These are phyloP conservation scores for Hassar affinis DNA, from an alignment of 2,113 vertebrate species.

Conservation along the genomic window DNA sequence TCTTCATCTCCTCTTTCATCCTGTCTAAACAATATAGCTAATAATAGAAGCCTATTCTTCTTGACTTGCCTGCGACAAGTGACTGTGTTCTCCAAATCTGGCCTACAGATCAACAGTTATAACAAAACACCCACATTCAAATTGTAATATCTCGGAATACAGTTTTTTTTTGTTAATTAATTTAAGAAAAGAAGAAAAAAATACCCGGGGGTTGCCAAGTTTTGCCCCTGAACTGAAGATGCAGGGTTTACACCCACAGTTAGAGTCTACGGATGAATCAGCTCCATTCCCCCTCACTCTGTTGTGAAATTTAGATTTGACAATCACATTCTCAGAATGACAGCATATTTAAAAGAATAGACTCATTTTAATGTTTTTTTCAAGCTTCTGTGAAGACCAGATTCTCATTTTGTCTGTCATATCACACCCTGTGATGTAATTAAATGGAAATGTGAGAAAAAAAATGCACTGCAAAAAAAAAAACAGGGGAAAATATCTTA, in stretches of 20 bases:
- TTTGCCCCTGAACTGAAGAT: background rate
- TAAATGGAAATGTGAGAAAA: constrained; percentile 8
- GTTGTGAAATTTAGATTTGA: constrained; percentile 10
- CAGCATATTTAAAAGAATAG: constrained; percentile 18
- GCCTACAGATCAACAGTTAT: background rate
- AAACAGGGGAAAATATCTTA: background rate
- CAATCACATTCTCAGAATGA: constrained; percentile 35
- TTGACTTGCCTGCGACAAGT: background rate
- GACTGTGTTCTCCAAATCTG: background rate
- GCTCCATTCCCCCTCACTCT: background rate
- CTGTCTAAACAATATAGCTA: background rate
- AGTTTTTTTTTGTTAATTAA: background rate
- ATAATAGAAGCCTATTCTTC: background rate
- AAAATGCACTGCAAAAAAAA: background rate
- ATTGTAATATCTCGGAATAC: background rate
- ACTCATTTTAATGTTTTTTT: background rate
- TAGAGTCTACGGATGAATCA: constrained; percentile 36
- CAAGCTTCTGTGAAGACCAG: background rate
- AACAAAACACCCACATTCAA: background rate
- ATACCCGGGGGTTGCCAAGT: background rate
- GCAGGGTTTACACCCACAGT: constrained; percentile 21
- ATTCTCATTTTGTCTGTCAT: constrained; percentile 31
- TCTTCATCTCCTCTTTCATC: background rate
- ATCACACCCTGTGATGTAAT: constrained; percentile 30
- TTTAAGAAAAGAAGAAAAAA: background rate